These are phyloP conservation scores for Turritopsis dohrnii DNA, from an alignment of 30 jellyfish, hydroid and myxozoan genomes.

Conservation along the genomic window DNA sequence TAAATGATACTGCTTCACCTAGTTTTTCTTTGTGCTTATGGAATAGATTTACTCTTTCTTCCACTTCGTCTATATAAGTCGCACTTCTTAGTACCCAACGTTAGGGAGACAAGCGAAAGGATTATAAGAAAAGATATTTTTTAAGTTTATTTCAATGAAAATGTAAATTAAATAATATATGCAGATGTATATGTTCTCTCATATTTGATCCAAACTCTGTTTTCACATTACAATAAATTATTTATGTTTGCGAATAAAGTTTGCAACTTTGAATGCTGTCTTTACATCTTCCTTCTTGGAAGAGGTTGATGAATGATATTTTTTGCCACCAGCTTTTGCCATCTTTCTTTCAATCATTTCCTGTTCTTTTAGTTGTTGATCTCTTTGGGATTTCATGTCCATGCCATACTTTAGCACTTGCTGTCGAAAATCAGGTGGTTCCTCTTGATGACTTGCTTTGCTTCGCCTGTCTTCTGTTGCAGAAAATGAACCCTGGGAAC, in stretches of 20 bases:
- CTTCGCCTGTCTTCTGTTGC: neutral
- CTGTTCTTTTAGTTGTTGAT: conserved; percentile 9
- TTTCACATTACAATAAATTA: neutral
- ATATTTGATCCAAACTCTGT: neutral
- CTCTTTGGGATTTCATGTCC: conserved; percentile 17
- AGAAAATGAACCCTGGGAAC: neutral
- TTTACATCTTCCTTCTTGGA: neutral
- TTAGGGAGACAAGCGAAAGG: too few relatives aligned
- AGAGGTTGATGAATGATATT: neutral
- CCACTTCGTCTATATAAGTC: too few relatives aligned
- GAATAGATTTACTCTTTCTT: too few relatives aligned
- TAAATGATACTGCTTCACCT: too few relatives aligned
- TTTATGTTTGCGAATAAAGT: conserved; percentile 10
- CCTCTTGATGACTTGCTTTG: conserved; percentile 6
- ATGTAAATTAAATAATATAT: too few relatives aligned
- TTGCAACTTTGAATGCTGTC: conserved; percentile 8
- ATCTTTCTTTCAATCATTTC: conserved; percentile 5
- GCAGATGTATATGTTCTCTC: neutral
- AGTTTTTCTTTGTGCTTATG: too few relatives aligned
- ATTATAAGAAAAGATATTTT: too few relatives aligned
- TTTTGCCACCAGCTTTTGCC: conserved; percentile 15
- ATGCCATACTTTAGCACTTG: conserved; percentile 5
- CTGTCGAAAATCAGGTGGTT: conserved; percentile 19
- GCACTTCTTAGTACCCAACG: too few relatives aligned
- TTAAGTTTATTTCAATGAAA: too few relatives aligned